Conservation (phyloP, 2,113 vertebrate genomes). For the Sapayoa aenigma region DNA sequence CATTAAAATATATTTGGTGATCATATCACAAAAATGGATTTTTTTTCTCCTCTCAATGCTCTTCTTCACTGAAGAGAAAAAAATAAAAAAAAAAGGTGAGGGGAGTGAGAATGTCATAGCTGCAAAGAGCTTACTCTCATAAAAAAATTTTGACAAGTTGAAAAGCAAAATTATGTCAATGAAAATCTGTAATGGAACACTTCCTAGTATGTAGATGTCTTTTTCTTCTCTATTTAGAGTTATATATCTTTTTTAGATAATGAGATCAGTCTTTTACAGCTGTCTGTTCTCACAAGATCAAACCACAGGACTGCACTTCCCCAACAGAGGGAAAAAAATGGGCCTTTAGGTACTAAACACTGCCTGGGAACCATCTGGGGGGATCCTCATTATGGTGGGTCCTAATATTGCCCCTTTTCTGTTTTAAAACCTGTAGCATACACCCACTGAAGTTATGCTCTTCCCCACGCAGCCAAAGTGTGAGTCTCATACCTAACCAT, state of each 20-base stretch:
- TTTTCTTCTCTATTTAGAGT: neutral
- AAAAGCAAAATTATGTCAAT: neutral
- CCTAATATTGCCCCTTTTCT: neutral
- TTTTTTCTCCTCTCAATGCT: neutral
- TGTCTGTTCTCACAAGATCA: neutral
- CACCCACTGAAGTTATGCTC: neutral
- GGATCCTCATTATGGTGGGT: neutral
- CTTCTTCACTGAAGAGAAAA: neutral
- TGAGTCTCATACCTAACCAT: neutral
- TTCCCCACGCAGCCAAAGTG: neutral
- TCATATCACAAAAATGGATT: neutral
- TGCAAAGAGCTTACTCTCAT: neutral
- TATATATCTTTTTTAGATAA: neutral
- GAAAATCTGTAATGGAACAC: neutral
- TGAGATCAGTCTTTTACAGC: neutral
- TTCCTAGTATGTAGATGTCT: neutral
- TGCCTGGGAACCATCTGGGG: neutral
- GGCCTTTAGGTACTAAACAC: neutral
- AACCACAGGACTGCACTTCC: neutral
- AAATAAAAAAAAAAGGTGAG: fast-evolving
- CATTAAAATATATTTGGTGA: neutral
- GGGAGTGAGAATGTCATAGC: neutral
- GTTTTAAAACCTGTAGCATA: neutral
- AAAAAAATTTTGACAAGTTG: neutral
- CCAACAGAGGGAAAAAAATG: neutral